Conservation (phyloP, 2,797 vertebrate genomes). For the Pteronotus mesoamericanus region DNA sequence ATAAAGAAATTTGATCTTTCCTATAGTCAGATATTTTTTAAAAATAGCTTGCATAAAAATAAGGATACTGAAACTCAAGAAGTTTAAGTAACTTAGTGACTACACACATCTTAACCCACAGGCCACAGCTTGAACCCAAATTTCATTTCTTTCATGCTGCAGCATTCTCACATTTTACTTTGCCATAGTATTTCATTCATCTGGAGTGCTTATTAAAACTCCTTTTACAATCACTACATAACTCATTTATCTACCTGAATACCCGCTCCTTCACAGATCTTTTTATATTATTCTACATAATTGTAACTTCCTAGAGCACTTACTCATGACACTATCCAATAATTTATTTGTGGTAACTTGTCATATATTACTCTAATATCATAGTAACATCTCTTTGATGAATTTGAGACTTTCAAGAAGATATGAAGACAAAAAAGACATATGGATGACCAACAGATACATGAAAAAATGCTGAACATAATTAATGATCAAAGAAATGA, state of each 20-base stretch:
- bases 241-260: not conserved
- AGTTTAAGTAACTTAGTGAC: not conserved
- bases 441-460: not conserved
- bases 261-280: not conserved
- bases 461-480: not conserved
- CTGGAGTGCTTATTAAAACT: not conserved
- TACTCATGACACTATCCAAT: not conserved
- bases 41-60: not conserved
- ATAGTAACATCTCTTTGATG: not conserved
- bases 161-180: not conserved
- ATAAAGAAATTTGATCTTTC: not conserved
- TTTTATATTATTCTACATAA: not conserved
- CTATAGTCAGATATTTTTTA: not conserved
- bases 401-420: not conserved
- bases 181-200: not conserved
- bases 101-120: not conserved
- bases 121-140: not conserved
- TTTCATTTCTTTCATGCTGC: not conserved
- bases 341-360: not conserved
- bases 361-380: not conserved
- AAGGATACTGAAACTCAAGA: not conserved
- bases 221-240: not conserved
- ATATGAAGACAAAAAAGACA: not conserved
- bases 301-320: not conserved
- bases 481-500: not conserved